Conservation (phyloP, 1,140 invertebrate species). For the Calephelis nemesis region DNA sequence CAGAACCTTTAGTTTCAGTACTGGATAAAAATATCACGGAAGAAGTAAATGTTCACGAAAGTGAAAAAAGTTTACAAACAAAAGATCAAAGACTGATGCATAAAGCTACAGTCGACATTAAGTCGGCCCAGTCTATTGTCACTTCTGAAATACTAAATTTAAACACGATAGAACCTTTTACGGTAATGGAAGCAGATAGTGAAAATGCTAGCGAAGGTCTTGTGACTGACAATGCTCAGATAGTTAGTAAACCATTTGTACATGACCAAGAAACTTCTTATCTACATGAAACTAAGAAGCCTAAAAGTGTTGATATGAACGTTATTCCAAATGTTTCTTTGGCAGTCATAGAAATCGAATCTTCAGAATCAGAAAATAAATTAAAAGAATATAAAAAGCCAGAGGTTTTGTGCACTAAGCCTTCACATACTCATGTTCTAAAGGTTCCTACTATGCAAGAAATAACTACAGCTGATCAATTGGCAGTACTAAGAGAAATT, state of each 20-base stretch:
- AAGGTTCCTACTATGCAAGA: conserved; percentile 53
- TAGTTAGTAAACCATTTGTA: conserved; percentile 45
- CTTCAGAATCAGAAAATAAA: conserved; percentile 52
- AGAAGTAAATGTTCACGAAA: conserved; percentile 63
- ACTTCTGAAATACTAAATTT: conserved; percentile 51
- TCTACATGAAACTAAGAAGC: conserved; percentile 38
- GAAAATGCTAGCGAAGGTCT: conserved; percentile 51
- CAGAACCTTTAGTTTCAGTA: conserved; percentile 61
- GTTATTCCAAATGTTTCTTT: conserved; percentile 54
- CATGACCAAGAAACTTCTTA: conserved; percentile 56
- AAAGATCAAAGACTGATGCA: conserved; percentile 44
- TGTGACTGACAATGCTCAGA: conserved; percentile 55
- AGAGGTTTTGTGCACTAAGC: conserved; percentile 37
- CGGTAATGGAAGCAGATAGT: conserved; percentile 29
- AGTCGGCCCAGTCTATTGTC: conserved; percentile 50
- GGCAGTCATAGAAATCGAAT: conserved; percentile 50
- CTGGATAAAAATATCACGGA: conserved; percentile 73
- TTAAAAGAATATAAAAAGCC: conserved; percentile 42
- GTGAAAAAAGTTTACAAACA: conserved; percentile 46
- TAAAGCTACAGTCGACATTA: conserved; percentile 51
- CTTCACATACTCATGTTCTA: conserved; percentile 46
- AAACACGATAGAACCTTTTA: conserved; percentile 42
- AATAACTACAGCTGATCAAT: conserved; percentile 55
- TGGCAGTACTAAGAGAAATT: conserved; percentile 35
- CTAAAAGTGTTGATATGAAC: conserved; percentile 44